Evolutionary conservation across 2,888 invertebrate genomes (phyloP), one percentile per base, ranked within the genome.

Genomic region (Ceramica pisi): DNA sequence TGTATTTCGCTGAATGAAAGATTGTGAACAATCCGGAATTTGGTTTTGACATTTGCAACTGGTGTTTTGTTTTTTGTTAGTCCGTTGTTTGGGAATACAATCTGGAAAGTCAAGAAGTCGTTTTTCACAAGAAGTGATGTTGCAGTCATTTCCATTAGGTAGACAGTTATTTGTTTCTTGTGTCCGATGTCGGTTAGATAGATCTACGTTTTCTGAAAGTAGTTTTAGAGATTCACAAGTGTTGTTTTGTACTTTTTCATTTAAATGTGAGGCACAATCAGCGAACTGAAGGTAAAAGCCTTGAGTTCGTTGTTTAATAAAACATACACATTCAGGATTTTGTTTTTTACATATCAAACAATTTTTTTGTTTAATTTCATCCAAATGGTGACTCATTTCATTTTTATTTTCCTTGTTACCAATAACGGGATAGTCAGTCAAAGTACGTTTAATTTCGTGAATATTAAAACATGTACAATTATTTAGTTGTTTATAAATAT

Each of bases 391-490:
- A 23, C n/a, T 7, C n/a, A 35, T 23, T 26, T 46, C 35, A 35
- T 35, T 68, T 1, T n/a, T 38, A 38, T 72, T 21, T 21, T 26
- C 1, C 14, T 14, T 8, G 5, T 8, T 21, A 14, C 12, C 14
- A 23, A 48, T 23, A 23, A 14, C 23, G 23, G 21, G 44, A n/a
- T 16, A 35, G 2, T 14, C 55, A 44, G 16, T n/a, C 46, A n/a
- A 26, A 21, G 8, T 46, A 46, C n/a, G 16, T 16, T 26, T 16
- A 19, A 46, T 16, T 73, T 8, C 6, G 7, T 26, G n/a, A 72
- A 56, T 16, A 56, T 72, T 56, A 23, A 1, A 69, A 56, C 59
- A 72, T 44, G 35, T 14, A 57, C n/a, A 57, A 35, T 68, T 6
- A 38, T 35, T 72, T 35, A 16, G 16, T n/a, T 35, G 23, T n/a